Evolutionary conservation across 2,888 invertebrate genomes (phyloP), one percentile per base, ranked within the genome.

Genomic region (Dinocampus coccinellae): DNA sequence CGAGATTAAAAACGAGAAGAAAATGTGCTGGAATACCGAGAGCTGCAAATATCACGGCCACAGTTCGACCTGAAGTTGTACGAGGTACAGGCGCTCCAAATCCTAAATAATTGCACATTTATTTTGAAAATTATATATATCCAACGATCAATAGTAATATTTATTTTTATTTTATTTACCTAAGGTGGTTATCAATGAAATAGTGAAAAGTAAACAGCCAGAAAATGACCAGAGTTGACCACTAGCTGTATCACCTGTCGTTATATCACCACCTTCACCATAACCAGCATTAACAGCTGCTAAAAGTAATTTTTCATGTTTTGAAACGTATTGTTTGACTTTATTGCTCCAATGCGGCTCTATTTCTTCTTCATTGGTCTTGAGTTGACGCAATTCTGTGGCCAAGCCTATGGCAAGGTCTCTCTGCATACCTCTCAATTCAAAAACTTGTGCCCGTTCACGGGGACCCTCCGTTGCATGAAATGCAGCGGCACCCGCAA

Each of bases 41-140:
- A 0, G 91, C 88, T 0, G 93, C 92, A 82, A 93, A 93, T 33
- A 92, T 79, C 0, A 93, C 88, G 0, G 92, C 91, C 0, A 91
- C 89, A 1, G 90, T 90, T 74, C 92, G 88, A 0, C 93, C 93
- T 79, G 90, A 88, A 3, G 90, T 82, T 0, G 93, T 93, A 24
- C 92, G 90, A 0, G 93, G 93, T 3, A 93, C 92, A 0, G 93
- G 93, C 0, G 93, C 93, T 0, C 93, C 93, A 79, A 93, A 93
- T 75, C 93, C 93, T 93, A 81, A 2, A 85, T 29, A 29, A 29
- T 29, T 29, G 29, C 7, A 29, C 3, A 4, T 4, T 29, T 7
- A 4, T 4, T 4, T 29, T 4, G 7, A 29, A 29, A 4, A 29
- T 29, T 29, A 29, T 3, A 7, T 29, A 29, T 7, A 4, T 29